Base-by-base conservation (phyloP, 2,888 invertebrate species). In the Brenthis daphne region DNA sequence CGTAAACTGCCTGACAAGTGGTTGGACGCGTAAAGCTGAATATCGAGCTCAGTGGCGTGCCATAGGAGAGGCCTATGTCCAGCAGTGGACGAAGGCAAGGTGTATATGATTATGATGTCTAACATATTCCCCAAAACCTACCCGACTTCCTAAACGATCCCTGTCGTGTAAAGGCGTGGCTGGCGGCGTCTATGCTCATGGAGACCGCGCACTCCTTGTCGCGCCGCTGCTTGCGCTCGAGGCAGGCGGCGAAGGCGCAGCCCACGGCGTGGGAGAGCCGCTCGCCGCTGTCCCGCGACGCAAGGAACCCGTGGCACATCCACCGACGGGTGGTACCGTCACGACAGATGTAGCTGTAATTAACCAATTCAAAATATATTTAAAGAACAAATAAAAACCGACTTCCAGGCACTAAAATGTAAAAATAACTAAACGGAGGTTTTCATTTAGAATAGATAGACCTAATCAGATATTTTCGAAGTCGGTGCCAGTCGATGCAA, bases 261-360 rank as follows among this genome's bases (percentile, higher is more conserved):
- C 99, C 99, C 43, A 99, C 99, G 1, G 99, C 99, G 92, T 99
- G 99, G 79, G 99, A 99, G 75, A 99, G 92, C 57, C 99, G 95
- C 93, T 99, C 99, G 69, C 99, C 99, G 78, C 98, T 96, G 90
- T 99, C 99, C 85, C 98, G 97, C 65, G 97, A 94, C 64, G 99
- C 99, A 75, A 99, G 94, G 88, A 99, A 99, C 53, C 99, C 99
- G 92, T 99, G 99, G 85, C 99, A 99, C 99, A 99, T 99, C 99
- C 99, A 99, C 20, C 99, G 95, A 6, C 99, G 95, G 0, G 99
- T 99, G 14, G 99, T 99, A 70, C 99, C 99, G 88, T 99, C 99
- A 70, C 99, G 95, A 86, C 99, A 99, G 76, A 99, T 99, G 92
- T 99, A 99, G 74, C 99, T 99, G 92, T 76, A 69, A 29, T 50